Evolutionary conservation across 2,797 vertebrate genomes (phyloP).

Genomic region (Dermochelys coriacea): DNA sequence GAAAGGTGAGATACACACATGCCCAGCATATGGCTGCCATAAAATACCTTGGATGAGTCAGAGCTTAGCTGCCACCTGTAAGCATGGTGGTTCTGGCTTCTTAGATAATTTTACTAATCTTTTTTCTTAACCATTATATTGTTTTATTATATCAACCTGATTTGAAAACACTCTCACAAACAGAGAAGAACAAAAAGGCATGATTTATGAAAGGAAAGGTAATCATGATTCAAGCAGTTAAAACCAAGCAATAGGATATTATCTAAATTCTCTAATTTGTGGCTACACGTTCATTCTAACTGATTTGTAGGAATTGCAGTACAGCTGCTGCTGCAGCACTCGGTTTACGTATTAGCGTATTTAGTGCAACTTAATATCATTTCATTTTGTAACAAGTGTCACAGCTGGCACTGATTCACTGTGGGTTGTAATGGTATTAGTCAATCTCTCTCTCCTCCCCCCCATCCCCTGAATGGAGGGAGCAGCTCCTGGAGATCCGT

Average conservation of each 20-base stretch:
- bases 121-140: constrained; percentile 48
- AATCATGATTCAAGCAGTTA: constrained; percentile 44
- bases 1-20: constrained; percentile 57
- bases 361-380: background rate
- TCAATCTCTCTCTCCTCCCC: background rate
- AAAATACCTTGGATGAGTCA: constrained; percentile 82
- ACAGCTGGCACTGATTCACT: background rate
- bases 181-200: constrained; percentile 36
- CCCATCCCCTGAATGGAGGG: background rate
- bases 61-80: constrained; percentile 74
- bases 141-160: constrained; percentile 62
- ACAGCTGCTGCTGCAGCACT: constrained; percentile 17
- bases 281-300: background rate
- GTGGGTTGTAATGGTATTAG: background rate
- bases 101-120: constrained; percentile 62
- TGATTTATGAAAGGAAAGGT: constrained; percentile 66
- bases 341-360: background rate
- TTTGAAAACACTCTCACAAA: constrained; percentile 57
- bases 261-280: background rate
- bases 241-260: constrained; percentile 42
- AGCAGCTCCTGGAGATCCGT: background rate
- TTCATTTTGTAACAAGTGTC: background rate
- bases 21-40: constrained; percentile 83
- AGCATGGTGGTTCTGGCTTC: constrained; percentile 69
- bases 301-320: background rate